These are phyloP conservation scores for Micropoecilia bifurca DNA, from an alignment of 2,797 vertebrate species.

Conservation along the genomic window DNA sequence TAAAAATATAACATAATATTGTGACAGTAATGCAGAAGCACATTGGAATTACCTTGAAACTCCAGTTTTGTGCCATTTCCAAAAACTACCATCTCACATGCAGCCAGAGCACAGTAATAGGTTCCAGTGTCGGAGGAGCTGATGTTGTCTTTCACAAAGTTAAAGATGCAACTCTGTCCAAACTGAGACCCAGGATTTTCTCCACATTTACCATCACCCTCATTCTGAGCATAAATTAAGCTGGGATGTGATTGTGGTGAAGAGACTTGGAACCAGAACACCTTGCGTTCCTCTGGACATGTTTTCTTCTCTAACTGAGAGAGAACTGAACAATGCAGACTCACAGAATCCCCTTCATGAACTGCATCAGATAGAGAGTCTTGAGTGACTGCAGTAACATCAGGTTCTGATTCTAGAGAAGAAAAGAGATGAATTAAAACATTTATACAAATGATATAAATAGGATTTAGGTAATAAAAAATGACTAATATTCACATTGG, in stretches of 20 bases:
- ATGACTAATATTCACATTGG: background rate
- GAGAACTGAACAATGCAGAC: conserved; percentile 40
- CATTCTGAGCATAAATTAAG: conserved; percentile 26
- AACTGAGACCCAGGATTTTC: background rate
- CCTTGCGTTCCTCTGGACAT: conserved; percentile 20
- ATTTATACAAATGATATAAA: background rate
- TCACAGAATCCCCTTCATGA: conserved; percentile 25
- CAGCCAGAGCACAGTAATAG: conserved; percentile 59
- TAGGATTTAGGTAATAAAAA: background rate
- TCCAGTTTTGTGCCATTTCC: conserved; percentile 23
- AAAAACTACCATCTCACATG: conserved; percentile 41
- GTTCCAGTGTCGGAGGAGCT: conserved; percentile 43
- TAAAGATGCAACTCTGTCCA: conserved; percentile 41
- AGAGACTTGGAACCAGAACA: conserved; percentile 37
- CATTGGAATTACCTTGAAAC: rapidly evolving
- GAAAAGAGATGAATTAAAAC: background rate
- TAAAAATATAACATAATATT: background rate
- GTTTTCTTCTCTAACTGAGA: background rate
- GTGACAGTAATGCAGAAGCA: rapidly evolving
- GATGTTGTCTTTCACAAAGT: conserved; percentile 25
- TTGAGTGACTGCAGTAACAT: background rate
- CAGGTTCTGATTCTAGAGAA: conserved; percentile 10
- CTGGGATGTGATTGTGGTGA: conserved; percentile 2
- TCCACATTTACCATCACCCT: conserved; percentile 8
- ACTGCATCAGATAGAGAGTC: background rate